phyloP scores from a whole-genome alignment of 2,113 vertebrate species.

The Trematocara marginatum region DNA sequence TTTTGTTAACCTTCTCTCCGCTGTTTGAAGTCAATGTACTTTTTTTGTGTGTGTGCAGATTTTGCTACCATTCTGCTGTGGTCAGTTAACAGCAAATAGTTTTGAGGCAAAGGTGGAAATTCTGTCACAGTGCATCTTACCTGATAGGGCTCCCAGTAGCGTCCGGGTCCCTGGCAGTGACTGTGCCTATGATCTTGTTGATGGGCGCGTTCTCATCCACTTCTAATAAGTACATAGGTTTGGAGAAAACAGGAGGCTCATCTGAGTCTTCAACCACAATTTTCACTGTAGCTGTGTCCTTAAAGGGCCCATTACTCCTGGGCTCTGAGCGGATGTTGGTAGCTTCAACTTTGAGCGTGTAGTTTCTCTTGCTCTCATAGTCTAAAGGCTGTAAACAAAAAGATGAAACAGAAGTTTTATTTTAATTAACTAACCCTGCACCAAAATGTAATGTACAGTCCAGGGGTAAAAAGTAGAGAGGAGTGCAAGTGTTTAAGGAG shows the following conservation, averaged over 20 bases:
- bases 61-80: background rate
- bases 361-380: constrained; percentile 89
- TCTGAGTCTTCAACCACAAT: constrained; percentile 89
- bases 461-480: background rate
- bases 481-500: background rate
- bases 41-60: background rate
- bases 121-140: constrained; percentile 62
- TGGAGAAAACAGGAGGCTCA: constrained; percentile 89
- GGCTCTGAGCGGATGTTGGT: constrained; percentile 85
- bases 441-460: background rate
- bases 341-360: constrained; percentile 91
- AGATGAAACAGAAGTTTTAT: background rate
- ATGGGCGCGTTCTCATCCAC: constrained; percentile 91
- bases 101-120: background rate
- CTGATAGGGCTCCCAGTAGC: constrained; percentile 83
- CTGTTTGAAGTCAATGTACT: background rate
- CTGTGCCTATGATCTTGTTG: constrained; percentile 86
- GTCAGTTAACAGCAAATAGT: background rate
- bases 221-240: constrained; percentile 83
- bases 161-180: constrained; percentile 89
- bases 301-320: constrained; percentile 82
- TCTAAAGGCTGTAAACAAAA: constrained; percentile 82
- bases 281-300: constrained; percentile 90
- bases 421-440: background rate
- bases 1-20: constrained; percentile 15